phyloP scores from a whole-genome alignment of 2,797 vertebrate genomes.

The Alosa sapidissima region DNA sequence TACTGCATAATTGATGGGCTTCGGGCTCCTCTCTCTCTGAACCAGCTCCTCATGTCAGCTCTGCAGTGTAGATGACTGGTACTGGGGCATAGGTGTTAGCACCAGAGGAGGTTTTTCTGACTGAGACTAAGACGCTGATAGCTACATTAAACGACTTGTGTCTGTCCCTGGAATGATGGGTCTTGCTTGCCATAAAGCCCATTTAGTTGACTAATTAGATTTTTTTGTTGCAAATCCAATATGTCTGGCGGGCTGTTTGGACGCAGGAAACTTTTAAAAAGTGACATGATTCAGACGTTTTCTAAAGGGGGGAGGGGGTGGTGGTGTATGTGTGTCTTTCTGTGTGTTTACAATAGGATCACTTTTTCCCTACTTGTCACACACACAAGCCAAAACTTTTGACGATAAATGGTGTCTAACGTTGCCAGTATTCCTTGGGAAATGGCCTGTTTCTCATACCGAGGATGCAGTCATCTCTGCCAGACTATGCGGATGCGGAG shows the following conservation, averaged over 20 bases:
- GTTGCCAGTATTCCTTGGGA: conserved; percentile 24
- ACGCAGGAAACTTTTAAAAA: neutral
- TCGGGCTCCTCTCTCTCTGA: neutral
- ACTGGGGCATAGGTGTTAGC: neutral
- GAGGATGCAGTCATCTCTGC: neutral
- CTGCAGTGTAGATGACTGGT: neutral
- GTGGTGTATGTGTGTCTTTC: neutral
- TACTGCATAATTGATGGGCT: conserved; percentile 8
- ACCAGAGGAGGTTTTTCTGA: neutral
- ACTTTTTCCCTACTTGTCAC: conserved; percentile 22
- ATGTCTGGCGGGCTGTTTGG: neutral
- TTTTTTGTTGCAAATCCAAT: neutral
- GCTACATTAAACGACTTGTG: neutral
- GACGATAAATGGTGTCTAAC: conserved; percentile 18
- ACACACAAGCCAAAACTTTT: neutral
- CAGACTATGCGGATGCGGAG: conserved; percentile 16
- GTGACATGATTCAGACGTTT: conserved; percentile 2
- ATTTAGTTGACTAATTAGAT: neutral
- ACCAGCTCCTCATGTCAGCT: neutral
- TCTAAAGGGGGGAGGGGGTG: neutral
- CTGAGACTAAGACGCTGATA: neutral
- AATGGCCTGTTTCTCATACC: conserved; percentile 21
- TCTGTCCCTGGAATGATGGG: neutral
- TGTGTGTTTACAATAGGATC: conserved; percentile 8
- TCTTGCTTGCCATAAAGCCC: neutral